Evolutionary conservation across 2,888 invertebrate genomes (phyloP), one percentile per base, ranked within the genome.

Genomic region (Acanthosepion lycidas): DNA sequence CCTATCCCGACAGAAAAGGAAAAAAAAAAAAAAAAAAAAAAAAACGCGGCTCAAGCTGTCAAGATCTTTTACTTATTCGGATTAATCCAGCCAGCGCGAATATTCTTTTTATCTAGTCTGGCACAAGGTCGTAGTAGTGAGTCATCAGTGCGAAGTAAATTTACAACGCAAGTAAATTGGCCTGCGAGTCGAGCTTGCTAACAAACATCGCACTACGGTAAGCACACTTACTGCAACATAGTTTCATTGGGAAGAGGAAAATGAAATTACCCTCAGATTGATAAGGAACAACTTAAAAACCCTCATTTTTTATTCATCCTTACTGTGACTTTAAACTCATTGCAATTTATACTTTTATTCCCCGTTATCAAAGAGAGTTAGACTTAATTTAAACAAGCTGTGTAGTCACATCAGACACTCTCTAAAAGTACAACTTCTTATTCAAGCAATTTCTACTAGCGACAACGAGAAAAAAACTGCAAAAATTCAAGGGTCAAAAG

Each of bases 401-500:
- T 51, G 51, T 51, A 12, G 51, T 15, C 51, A 51, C 51, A 12
- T 15, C 9, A 51, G 42, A 42, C 2, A 42, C 3, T 42, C 42
- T 42, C 42, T 42, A 42, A 42, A 42, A 42, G 42, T 42, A 42
- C 42, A 42, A 42, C 42, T 42, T 42, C 42, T 42, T 42, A 42
- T 42, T 42, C 42, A 42, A 42, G 42, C 42, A 59, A 59, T 59
- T 59, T 59, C 59, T 23, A 92, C 20, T 42, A 33, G 23, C 33
- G 42, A 49, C 8, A 49, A 33, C 42, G 48, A 48, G 33, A 18
- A 92, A 92, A 48, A 42, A 42, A 42, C 92, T 28, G 92, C 92
- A 92, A 92, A 92, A 12, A 92, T 92, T 92, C 92, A 92, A 92
- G 51, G 92, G 64, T 26, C 64, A 42, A 92, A 92, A 92, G 49